Base-by-base conservation (phyloP, 2,888 invertebrate species). In the Taenaris catops region DNA sequence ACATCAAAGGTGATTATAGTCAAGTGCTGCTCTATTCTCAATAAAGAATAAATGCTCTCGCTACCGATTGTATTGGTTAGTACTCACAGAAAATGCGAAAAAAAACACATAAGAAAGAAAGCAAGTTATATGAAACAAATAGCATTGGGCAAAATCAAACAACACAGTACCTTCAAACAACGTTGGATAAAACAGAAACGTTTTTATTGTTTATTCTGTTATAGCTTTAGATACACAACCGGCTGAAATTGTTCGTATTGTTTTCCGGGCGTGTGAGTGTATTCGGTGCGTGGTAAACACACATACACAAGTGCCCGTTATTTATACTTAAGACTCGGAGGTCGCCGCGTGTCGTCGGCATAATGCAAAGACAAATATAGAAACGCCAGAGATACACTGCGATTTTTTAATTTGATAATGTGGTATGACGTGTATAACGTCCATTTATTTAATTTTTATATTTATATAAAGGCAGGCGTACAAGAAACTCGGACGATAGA, bases 241-340 rank as follows among this genome's bases (percentile, higher is more conserved):
- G 25, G 40, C 53, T 53, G 41, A 49, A 59, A 35, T 45, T 35
- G 47, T 49, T 56, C 54, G 74, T 79, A 83, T 83, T 81, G 83
- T 83, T 78, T 68, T 63, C 62, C 60, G 53, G 54, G 68, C 64
- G 66, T 66, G 72, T 67, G 67, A 65, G 69, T 71, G 71, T 70
- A 64, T 67, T 69, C 67, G 66, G 65, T 66, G 64, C 65, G 58
- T 59, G 68, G 66, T 67, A 62, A 63, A 66, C 60, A 67, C 66
- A 66, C 58, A 58, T 60, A 58, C 56, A 58, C 32, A 33, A 49
- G 36, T 52, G 49, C 53, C 48, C 61, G 53, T 55, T 72, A 70
- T 70, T 72, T 75, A 72, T 72, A 74, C 69, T 67, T 32, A 61
- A 66, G 50, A 59, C 59, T 58, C 54, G 58, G 69, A 72, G 74